These are phyloP conservation scores for Phacellophora camtschatica DNA, from an alignment of 30 jellyfish, hydroid and myxozoan species.

Conservation along the genomic window DNA sequence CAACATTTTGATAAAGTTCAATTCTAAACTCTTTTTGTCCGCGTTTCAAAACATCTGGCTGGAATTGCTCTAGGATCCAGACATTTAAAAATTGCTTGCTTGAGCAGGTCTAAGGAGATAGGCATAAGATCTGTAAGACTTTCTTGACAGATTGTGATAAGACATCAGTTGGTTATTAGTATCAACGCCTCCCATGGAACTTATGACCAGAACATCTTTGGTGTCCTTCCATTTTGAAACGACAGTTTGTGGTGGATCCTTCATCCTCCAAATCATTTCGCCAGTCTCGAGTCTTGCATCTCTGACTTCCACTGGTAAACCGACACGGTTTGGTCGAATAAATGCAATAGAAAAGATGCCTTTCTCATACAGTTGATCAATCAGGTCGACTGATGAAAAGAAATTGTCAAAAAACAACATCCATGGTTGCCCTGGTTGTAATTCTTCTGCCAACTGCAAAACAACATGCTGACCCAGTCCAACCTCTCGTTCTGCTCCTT, in stretches of 20 bases:
- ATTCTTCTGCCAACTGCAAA: background rate
- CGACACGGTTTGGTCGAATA: constrained; percentile 11
- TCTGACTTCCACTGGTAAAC: constrained; percentile 7
- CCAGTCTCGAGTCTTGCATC: constrained; percentile 22
- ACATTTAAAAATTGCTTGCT: constrained; percentile 41
- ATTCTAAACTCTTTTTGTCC: constrained; percentile 25
- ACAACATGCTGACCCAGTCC: background rate
- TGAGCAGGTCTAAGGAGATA: background rate
- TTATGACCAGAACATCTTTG: constrained; percentile 25
- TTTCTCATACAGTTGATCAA: constrained; percentile 2
- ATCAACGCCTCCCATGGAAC: constrained; percentile 8
- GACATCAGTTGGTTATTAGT: constrained; percentile 24
- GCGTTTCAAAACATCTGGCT: constrained; percentile 13
- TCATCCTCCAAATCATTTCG: constrained; percentile 21
- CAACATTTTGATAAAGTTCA: background rate
- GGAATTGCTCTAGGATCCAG: constrained; percentile 24
- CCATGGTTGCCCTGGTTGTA: background rate
- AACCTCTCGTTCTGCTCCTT: background rate
- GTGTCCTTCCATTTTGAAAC: constrained; percentile 22
- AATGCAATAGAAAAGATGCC: constrained; percentile 27
- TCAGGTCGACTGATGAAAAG: constrained; percentile 27
- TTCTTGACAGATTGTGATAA: constrained; percentile 22
- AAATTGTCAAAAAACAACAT: too few relatives aligned
- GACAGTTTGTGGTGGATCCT: constrained; percentile 37
- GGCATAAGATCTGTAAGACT: constrained; percentile 25